phyloP scores from a whole-genome alignment of 2,113 vertebrate genomes.

The Australoheros scitulus region DNA sequence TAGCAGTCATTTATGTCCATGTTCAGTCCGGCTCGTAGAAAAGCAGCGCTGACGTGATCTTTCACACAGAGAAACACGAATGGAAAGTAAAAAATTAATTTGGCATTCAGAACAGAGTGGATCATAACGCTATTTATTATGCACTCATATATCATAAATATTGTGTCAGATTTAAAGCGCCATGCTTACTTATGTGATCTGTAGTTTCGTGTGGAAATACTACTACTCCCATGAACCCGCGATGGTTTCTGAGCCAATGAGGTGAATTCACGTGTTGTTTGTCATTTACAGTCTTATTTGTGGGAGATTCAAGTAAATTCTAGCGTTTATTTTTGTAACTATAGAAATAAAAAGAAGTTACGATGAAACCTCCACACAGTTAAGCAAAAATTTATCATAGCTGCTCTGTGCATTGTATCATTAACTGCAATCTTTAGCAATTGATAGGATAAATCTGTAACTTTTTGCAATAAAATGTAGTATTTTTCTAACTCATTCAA shows the following conservation, averaged over 20 bases:
- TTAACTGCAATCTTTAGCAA: neutral
- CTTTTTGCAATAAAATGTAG: too few species aligned
- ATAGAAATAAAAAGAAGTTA: neutral
- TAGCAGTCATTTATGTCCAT: neutral
- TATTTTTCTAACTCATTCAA: too few species aligned
- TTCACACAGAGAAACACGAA: neutral
- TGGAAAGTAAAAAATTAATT: neutral
- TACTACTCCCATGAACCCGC: constrained; percentile 39
- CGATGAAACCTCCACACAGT: neutral
- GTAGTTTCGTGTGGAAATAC: neutral
- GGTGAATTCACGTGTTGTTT: neutral
- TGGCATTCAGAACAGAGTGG: neutral
- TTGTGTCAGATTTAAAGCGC: neutral
- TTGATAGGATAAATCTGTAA: neutral
- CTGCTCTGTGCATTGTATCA: neutral
- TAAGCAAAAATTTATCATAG: neutral
- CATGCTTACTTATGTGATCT: neutral
- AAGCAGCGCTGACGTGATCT: neutral
- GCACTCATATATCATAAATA: neutral
- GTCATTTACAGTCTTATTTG: neutral
- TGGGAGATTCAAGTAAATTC: neutral
- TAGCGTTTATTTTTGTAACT: neutral
- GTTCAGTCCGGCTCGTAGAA: neutral
- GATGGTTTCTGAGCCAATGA: neutral
- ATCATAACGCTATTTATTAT: neutral